Evolutionary conservation across 2,113 vertebrate genomes (phyloP).

Genomic region (Hydropotes inermis): DNA sequence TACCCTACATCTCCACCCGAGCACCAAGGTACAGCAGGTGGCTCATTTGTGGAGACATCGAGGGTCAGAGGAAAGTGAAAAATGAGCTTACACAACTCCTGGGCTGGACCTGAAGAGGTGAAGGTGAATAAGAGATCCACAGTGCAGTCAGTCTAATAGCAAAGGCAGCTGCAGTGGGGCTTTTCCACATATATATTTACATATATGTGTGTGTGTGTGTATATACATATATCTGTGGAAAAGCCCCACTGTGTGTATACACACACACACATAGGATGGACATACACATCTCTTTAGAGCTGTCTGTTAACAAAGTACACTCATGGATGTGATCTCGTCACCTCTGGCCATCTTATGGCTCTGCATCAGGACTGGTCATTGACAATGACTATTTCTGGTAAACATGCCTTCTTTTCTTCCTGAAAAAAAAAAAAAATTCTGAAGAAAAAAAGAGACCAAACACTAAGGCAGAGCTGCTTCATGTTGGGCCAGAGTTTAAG

Average conservation of each 20-base stretch:
- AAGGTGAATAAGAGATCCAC: neutral
- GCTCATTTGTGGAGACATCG: slow-evolving; percentile 30
- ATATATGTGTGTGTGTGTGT: neutral
- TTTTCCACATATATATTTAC: rapidly evolving
- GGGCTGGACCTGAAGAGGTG: neutral
- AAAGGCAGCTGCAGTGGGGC: neutral
- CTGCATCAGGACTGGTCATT: neutral
- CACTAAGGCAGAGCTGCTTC: neutral
- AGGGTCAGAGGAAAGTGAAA: slow-evolving; percentile 4
- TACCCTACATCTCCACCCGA: neutral
- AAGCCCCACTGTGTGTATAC: no score
- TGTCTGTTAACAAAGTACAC: neutral
- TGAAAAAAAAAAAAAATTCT: neutral
- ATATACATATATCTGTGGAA: neutral
- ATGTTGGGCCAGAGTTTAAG: neutral
- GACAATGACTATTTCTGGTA: neutral
- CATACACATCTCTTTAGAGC: rapidly evolving
- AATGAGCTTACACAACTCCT: neutral
- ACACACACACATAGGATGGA: neutral
- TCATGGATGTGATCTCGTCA: neutral
- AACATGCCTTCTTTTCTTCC: neutral
- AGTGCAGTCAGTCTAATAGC: rapidly evolving
- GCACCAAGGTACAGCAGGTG: neutral
- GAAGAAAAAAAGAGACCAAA: neutral
- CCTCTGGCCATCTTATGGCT: neutral